These are phyloP conservation scores for Drosophila helvetica DNA, from an alignment of 2,888 invertebrate genomes.

Conservation along the genomic window DNA sequence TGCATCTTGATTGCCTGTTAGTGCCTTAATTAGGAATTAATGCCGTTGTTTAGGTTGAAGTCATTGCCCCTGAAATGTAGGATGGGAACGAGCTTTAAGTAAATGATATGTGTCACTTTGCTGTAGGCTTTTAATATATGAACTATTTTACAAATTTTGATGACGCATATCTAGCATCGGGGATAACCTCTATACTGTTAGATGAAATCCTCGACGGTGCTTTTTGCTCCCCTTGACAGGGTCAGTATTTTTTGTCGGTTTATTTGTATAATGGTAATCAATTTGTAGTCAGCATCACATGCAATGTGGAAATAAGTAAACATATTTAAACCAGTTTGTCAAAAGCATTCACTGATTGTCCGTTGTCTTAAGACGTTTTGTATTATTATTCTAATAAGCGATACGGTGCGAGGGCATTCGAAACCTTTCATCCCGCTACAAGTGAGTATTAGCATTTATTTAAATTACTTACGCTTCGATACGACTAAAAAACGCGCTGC, in stretches of 20 bases:
- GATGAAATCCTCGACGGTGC: background rate
- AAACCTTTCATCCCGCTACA: background rate
- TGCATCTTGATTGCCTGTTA: conserved; percentile 22
- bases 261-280: conserved; percentile 15
- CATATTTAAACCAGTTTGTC: conserved; percentile 32
- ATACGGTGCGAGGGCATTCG: background rate
- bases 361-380: background rate
- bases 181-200: conserved; percentile 46
- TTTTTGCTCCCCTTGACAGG: background rate
- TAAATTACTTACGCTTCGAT: conserved; percentile 6
- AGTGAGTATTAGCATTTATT: conserved; percentile 19
- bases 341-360: conserved; percentile 4
- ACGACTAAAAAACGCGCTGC: conserved; percentile 7
- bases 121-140: background rate
- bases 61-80: conserved; percentile 12
- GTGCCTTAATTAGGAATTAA: background rate
- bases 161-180: background rate
- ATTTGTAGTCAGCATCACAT: conserved; percentile 17
- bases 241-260: background rate
- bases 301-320: conserved; percentile 6
- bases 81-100: background rate
- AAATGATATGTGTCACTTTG: background rate
- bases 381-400: conserved; percentile 12
- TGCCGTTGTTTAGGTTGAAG: background rate
- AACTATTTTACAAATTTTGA: background rate